These are phyloP conservation scores for Mythimna vitellina DNA, from an alignment of 2,888 invertebrate species.

Conservation along the genomic window DNA sequence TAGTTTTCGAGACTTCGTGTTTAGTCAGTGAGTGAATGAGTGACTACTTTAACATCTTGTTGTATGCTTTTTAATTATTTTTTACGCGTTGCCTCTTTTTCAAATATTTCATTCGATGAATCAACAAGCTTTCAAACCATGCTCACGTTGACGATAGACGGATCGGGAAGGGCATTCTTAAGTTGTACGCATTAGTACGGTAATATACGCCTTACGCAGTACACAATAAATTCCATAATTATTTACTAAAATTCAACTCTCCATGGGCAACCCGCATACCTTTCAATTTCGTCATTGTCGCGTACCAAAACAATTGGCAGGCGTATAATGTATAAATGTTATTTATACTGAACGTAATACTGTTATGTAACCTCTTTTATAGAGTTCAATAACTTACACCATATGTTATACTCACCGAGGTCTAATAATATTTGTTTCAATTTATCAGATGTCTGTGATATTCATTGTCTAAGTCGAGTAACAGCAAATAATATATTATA, in stretches of 20 bases:
- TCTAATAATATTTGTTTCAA: constrained; percentile 42
- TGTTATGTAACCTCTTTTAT: constrained; percentile 6
- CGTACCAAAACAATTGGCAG: background rate
- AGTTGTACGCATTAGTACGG: background rate
- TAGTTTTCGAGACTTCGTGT: no score
- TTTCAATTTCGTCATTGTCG: background rate
- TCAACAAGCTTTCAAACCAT: no score
- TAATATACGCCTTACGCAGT: background rate
- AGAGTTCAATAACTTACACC: constrained; percentile 34
- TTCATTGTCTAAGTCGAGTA: constrained; percentile 20
- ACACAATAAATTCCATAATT: background rate
- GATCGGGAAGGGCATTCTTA: no score
- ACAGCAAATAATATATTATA: background rate
- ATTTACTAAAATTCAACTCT: no score
- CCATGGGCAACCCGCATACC: background rate
- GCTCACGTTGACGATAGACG: no score
- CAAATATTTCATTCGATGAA: no score
- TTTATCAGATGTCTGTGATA: constrained; percentile 15
- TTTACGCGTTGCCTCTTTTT: no score
- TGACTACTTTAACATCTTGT: no score
- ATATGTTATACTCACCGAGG: constrained; percentile 16
- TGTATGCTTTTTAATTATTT: no score
- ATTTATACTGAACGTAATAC: constrained; percentile 3
- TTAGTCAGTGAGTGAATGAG: no score
- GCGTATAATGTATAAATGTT: background rate